phyloP scores from a whole-genome alignment of 1,140 invertebrate genomes.

The Drosophila funebris region DNA sequence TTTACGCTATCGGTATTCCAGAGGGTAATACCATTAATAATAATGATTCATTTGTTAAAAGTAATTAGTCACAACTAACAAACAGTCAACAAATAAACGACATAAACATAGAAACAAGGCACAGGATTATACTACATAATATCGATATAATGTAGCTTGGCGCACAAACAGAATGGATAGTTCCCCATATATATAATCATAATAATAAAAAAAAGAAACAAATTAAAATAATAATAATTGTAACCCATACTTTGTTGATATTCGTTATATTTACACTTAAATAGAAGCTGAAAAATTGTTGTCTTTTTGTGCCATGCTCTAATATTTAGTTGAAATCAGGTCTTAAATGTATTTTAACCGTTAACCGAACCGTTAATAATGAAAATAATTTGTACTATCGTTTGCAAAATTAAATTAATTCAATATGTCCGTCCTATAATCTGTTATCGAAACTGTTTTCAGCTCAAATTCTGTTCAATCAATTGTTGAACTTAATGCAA shows the following conservation, averaged over 20 bases:
- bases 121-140: slow-evolving; percentile 25
- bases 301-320: slow-evolving; percentile 44
- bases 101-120: slow-evolving; percentile 32
- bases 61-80: slow-evolving; percentile 31
- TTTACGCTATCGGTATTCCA: too few species aligned
- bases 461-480: slow-evolving; percentile 25
- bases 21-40: background rate
- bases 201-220: slow-evolving; percentile 12
- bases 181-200: slow-evolving; percentile 29
- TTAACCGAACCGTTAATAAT: slow-evolving; percentile 21
- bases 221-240: background rate
- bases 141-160: slow-evolving; percentile 38
- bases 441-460: slow-evolving; percentile 57
- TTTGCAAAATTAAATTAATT: slow-evolving; percentile 56
- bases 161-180: slow-evolving; percentile 54
- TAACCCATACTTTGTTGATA: slow-evolving; percentile 2
- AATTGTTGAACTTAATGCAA: slow-evolving; percentile 28
- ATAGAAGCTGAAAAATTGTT: slow-evolving; percentile 18
- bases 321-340: slow-evolving; percentile 39
- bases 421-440: slow-evolving; percentile 73
- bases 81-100: slow-evolving; percentile 39
- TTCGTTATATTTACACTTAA: slow-evolving; percentile 6
- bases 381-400: slow-evolving; percentile 41
- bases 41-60: slow-evolving; percentile 1
- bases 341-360: slow-evolving; percentile 12